Conservation (phyloP, 1,140 invertebrate genomes). For the Prorops nasuta region DNA sequence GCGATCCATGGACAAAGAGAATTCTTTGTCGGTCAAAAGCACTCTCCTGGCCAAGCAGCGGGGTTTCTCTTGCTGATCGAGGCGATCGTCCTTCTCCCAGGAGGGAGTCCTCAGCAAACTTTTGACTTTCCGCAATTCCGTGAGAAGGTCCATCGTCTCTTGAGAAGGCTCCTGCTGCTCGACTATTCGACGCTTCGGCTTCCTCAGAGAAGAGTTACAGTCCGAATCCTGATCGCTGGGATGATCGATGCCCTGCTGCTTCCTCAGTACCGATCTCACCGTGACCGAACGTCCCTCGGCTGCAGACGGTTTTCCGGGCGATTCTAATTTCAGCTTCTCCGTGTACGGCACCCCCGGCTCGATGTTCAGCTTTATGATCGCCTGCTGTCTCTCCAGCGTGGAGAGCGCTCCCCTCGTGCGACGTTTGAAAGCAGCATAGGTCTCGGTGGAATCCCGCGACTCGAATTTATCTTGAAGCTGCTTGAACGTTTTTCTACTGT, state of each 20-base stretch:
- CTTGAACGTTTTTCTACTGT: conserved; percentile 36
- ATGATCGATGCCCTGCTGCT: conserved; percentile 47
- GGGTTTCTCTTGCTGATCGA: conserved; percentile 29
- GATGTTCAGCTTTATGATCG: background rate
- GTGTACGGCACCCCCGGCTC: background rate
- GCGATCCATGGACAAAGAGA: conserved; percentile 48
- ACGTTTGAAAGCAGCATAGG: conserved; percentile 46
- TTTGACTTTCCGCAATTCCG: conserved; percentile 48
- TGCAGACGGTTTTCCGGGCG: background rate
- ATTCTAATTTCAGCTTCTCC: background rate
- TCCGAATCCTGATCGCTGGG: conserved; percentile 39
- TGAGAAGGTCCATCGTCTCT: conserved; percentile 49
- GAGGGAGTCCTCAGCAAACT: conserved; percentile 47
- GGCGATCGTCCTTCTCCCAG: conserved; percentile 37
- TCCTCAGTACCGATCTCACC: conserved; percentile 38
- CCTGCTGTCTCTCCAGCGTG: conserved; percentile 15
- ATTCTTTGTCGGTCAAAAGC: conserved; percentile 49
- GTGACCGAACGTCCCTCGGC: conserved; percentile 6
- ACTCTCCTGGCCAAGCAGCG: conserved; percentile 43
- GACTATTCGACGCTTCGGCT: conserved; percentile 34
- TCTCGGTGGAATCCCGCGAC: conserved; percentile 43
- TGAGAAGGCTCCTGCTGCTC: conserved; percentile 52
- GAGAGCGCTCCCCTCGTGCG: conserved; percentile 27
- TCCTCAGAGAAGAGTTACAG: conserved; percentile 25
- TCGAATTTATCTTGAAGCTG: conserved; percentile 46